Evolutionary conservation across 2,888 invertebrate genomes (phyloP).

Genomic region (Incurvaria masculella): DNA sequence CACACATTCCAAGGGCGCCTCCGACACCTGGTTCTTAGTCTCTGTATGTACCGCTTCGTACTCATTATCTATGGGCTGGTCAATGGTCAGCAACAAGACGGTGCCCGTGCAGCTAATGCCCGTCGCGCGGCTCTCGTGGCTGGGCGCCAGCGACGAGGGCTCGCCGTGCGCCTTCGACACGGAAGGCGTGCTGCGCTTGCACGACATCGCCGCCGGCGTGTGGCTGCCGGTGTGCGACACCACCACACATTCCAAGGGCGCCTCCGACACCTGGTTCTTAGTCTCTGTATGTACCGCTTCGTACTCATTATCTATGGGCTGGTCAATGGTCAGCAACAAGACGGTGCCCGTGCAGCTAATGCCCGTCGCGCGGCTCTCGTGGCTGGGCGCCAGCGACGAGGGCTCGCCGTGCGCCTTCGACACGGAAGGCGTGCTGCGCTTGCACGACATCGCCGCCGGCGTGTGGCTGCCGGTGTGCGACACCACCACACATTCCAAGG

Average conservation of each 20-base stretch:
- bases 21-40: constrained; percentile 46
- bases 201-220: constrained; percentile 62
- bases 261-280: constrained; percentile 43
- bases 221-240: constrained; percentile 86
- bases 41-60: constrained; percentile 48
- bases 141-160: constrained; percentile 79
- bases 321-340: constrained; percentile 42
- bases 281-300: constrained; percentile 50
- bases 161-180: constrained; percentile 77
- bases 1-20: constrained; percentile 50
- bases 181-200: constrained; percentile 69
- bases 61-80: too few relatives aligned
- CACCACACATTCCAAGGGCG: constrained; percentile 53
- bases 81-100: constrained; percentile 41
- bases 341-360: constrained; percentile 62
- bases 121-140: constrained; percentile 66
- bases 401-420: constrained; percentile 79
- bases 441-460: constrained; percentile 65
- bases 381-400: constrained; percentile 79
- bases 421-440: constrained; percentile 68
- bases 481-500: constrained; percentile 58
- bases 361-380: constrained; percentile 63
- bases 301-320: too few relatives aligned
- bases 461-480: constrained; percentile 83
- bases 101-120: constrained; percentile 66